phyloP scores from a whole-genome alignment of 2,797 vertebrate genomes.

The Sternotherus odoratus region DNA sequence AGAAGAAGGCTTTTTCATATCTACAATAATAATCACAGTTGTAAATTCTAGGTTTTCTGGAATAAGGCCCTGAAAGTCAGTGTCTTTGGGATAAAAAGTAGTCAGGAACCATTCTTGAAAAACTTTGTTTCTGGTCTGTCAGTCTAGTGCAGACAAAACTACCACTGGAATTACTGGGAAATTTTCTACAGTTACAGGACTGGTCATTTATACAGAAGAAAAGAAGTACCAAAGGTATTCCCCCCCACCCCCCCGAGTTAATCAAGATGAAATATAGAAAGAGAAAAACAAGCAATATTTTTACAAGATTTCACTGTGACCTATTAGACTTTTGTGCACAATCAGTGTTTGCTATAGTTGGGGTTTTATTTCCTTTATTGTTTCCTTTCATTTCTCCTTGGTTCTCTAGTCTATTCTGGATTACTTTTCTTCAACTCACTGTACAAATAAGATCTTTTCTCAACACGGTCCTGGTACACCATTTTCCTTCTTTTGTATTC shows the following conservation, averaged over 20 bases:
- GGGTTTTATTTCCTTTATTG: not conserved
- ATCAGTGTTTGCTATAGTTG: not conserved
- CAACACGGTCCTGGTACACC: conserved; percentile 68
- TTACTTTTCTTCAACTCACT: conserved; percentile 38
- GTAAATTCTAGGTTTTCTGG: not conserved
- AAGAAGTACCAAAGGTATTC: not conserved
- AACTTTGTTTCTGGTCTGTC: not conserved
- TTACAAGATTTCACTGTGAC: not conserved
- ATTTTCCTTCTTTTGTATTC: conserved; percentile 72
- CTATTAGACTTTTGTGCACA: not conserved
- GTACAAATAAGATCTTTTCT: conserved; percentile 73
- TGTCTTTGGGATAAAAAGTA: not conserved
- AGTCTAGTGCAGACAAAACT: not conserved
- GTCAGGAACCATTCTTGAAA: not conserved
- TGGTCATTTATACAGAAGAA: not conserved
- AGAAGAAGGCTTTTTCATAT: not conserved
- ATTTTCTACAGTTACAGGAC: not conserved
- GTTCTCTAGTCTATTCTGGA: conserved; percentile 33
- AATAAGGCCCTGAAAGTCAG: not conserved
- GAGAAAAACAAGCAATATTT: conserved; percentile 24
- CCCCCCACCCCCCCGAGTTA: too few species aligned
- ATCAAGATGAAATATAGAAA: conserved; percentile 14
- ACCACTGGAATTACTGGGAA: not conserved
- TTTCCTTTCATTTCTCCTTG: conserved; percentile 44
- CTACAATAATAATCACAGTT: not conserved